Evolutionary conservation across 1,140 invertebrate genomes (phyloP), one percentile per base, ranked within the genome.

Genomic region (Drosophila sp.): DNA sequence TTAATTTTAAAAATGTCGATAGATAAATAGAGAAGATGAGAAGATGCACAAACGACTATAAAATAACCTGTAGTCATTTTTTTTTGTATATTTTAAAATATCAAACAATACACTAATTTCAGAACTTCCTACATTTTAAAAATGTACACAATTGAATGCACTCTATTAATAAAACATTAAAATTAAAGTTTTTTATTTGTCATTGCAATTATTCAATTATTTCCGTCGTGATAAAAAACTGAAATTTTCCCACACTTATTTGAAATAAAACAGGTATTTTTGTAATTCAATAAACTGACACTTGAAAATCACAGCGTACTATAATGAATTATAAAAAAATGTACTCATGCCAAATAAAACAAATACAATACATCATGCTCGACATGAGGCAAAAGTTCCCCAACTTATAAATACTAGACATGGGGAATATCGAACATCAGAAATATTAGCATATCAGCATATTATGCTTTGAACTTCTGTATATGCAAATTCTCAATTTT

Each of bases 391-490:
- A 65, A 64, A 56, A 46, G 66, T 40, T 54, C 21, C 21, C 18
- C 16, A 29, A 43, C 4, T 16, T 29, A 16, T 1, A 6, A 11
- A 18, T 18, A 34, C 6, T 21, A 21, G 21, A 21, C 21, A 21
- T 21, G 5, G 41, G 18, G 9, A 59, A 14, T 38, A 38, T 57
- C 34, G 2, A 21, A 29, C 14, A 38, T 29, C 21, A 51, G 38
- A 27, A 51, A 72, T n/a, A n/a, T n/a, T n/a, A n/a, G n/a, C n/a
- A n/a, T n/a, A n/a, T 72, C 66, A 53, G 69, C 69, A 66, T 72
- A 66, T 38, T 38, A 46, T 16, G 50, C 34, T 48, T 59, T 34
- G 8, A 21, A 50, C 29, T 36, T 51, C n/a, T 8, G 11, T 21
- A 9, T 59, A 59, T 69, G 56, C 46, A 53, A 51, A 61, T 61